Evolutionary conservation across 64 coral and sea anemone species (phyloP), one percentile per base, ranked within the genome.

Genomic region (Montipora capricornis): DNA sequence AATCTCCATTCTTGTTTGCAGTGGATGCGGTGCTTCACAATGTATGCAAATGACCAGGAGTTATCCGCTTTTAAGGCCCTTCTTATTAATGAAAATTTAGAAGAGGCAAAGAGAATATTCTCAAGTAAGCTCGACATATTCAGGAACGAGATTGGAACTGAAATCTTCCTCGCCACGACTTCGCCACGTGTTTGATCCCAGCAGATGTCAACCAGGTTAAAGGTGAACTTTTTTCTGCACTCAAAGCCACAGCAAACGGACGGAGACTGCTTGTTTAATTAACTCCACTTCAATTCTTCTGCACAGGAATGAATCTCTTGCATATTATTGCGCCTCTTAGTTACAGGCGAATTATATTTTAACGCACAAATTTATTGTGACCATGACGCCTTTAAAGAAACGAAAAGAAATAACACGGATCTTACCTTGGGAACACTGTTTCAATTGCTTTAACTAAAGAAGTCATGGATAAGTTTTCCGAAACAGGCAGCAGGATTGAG

Each of bases 191-290:
- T 69, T n/a, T 81, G 20, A 90, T 90, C 20, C 76, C 89, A 26
- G 77, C 80, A 19, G 75, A 79, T 22, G 77, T 80, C 37, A 68
- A 17, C 22, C 45, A 13, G 48, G 6, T 20, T 5, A 8, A 5
- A 49, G 80, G 51, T 82, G 9, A 82, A 24, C 49, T 13, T 4
- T 44, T 93, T 37, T 58, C 88, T 52, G 74, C 85, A 60, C 84
- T 93, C 8, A 81, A 80, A 62, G 62, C 84, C 10, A 93, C 75
- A 58, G 74, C 83, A 88, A 88, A 93, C 88, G 84, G 68, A 93
- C 88, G 84, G 68, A 93, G 68, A 93, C 55, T 93, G 92, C 46
- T 50, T 93, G 24, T 88, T 71, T 75, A 93, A 93, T 71, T 75
- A 93, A 93, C 81, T 75, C 92, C 7, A 68, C 52, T 3, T 87